Base-by-base conservation (phyloP, 2,113 vertebrate species). In the Aythya baeri region DNA sequence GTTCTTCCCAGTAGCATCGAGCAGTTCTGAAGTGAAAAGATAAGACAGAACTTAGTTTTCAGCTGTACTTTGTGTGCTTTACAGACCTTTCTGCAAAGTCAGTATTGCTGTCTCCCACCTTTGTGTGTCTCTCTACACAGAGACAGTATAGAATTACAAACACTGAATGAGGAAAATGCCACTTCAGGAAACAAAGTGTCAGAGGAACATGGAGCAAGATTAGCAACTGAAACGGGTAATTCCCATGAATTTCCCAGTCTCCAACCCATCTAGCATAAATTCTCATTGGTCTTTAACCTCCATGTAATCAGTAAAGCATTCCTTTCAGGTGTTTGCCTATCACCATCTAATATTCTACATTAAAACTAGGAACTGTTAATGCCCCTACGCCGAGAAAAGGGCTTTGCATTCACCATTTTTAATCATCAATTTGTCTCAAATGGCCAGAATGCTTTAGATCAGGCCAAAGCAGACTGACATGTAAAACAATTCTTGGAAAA, bases 191-290 rank as follows among this genome's bases (percentile, higher is more conserved):
- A 81, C 32, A 78, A 93, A 90, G 88, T 38, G 49, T 44, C 77
- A 96, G 68, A 49, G 36, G n/a, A 86, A 81, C 65, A 68, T 0
- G 23, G 57, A 41, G 49, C 38, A 75, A 86, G 54, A 93, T 82
- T 57, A 92, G 88, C 77, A 88, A 90, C 10, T 75, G 71, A 89
- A 87, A 94, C 80, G 71, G 83, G 54, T 76, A 87, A 74, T 54
- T 66, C 79, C 86, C 84, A 80, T 74, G 52, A 80, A 91, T 62
- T 52, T 80, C 57, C 44, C 46, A 25, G 41, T 76, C 43, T 83
- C 73, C 55, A 80, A 70, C 57, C 38, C 83, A 88, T 34, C 68
- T 84, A 62, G 65, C 70, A 81, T 12, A 74, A 75, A 84, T 84
- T 90, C 73, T 84, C 80, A 88, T 21, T 27, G 31, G 41, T 73